A percentile compares a stretch with the other conserved stretches of the same genome.
These are phyloP conservation scores for Megathymus violae DNA, from an alignment of 1,140 invertebrate genomes.

Conservation along the genomic window DNA sequence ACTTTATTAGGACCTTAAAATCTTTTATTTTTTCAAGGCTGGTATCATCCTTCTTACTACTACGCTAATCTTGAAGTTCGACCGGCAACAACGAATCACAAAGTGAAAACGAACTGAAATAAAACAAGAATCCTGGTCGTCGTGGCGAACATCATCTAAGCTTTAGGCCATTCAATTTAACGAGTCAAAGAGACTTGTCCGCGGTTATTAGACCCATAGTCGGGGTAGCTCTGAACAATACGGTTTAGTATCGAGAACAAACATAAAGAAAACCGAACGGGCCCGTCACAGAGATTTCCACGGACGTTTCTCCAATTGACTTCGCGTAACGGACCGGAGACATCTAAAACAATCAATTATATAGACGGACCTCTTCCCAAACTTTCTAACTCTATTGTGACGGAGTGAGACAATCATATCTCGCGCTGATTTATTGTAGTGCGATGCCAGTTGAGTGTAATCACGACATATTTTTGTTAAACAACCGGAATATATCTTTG, in stretches of 20 bases:
- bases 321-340: conserved; percentile 40
- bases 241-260: conserved; percentile 46
- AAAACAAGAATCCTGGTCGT: conserved; percentile 3
- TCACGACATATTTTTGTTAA: conserved; percentile 55
- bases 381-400: conserved; percentile 73
- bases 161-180: conserved; percentile 36
- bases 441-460: conserved; percentile 37
- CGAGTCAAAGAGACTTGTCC: conserved; percentile 33
- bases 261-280: conserved; percentile 44
- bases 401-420: conserved; percentile 67
- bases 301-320: conserved; percentile 54
- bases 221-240: conserved; percentile 38
- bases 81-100: neutral
- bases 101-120: neutral
- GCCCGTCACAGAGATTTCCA: conserved; percentile 47
- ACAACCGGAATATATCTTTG: conserved; percentile 48
- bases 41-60: too few species aligned
- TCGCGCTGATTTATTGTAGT: conserved; percentile 47
- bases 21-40: too few species aligned
- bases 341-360: conserved; percentile 68
- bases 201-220: conserved; percentile 29
- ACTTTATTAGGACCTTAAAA: too few species aligned
- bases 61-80: neutral
- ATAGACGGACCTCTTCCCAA: conserved; percentile 61
- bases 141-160: conserved; percentile 26